Conservation (phyloP, 2,888 invertebrate species). For the Clivina fossor region DNA sequence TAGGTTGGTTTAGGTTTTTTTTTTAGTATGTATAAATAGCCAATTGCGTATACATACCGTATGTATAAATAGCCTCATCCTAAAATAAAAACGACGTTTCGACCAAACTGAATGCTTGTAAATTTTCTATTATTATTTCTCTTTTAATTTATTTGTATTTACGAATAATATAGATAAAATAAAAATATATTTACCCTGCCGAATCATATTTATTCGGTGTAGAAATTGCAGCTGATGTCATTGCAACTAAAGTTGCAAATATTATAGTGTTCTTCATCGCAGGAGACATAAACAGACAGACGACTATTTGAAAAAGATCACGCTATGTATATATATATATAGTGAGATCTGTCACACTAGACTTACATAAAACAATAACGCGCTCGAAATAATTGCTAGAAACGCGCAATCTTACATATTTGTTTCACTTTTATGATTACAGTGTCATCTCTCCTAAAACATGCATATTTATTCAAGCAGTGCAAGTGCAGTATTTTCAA, state of each 20-base stretch:
- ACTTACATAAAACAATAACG: constrained; percentile 50
- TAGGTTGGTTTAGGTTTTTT: no score
- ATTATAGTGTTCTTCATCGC: constrained; percentile 23
- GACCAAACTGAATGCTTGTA: no score
- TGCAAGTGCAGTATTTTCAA: no score
- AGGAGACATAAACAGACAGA: not conserved
- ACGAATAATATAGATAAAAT: not conserved
- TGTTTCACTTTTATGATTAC: constrained; percentile 32
- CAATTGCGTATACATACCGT: no score
- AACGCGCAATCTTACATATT: constrained; percentile 25
- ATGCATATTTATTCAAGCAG: no score
- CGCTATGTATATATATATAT: constrained; percentile 40
- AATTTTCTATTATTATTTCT: no score
- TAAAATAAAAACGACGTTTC: no score
- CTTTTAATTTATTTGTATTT: not conserved
- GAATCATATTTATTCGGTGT: constrained; percentile 24
- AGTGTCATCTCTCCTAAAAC: no score
- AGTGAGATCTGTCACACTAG: constrained; percentile 48
- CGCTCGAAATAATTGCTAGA: constrained; percentile 29
- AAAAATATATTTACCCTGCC: constrained; percentile 11
- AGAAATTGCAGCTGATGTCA: constrained; percentile 18
- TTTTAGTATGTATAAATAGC: no score
- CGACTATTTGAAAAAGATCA: not conserved
- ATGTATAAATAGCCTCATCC: no score
- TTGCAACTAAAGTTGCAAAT: constrained; percentile 13